phyloP scores from a whole-genome alignment of 2,113 vertebrate species.

The cattle (Bos taurus) region DNA sequence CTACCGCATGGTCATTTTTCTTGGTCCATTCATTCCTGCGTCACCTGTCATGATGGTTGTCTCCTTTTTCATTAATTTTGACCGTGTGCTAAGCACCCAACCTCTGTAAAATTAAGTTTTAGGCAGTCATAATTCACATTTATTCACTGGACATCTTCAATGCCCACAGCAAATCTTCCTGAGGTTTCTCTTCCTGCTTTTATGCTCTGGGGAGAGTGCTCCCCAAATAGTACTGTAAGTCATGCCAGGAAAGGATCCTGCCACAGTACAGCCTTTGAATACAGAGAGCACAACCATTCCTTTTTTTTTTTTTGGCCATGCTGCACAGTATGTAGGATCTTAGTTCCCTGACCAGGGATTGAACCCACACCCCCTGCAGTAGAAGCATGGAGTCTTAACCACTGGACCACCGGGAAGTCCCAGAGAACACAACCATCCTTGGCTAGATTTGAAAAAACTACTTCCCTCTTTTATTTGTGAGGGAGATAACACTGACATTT shows the following conservation, averaged over 20 bases:
- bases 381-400: not conserved
- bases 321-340: not conserved
- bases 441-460: not conserved
- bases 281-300: not conserved
- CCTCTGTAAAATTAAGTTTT: not conserved
- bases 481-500: not conserved
- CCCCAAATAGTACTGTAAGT: not conserved
- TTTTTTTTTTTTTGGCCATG: not conserved
- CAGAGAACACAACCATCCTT: not conserved
- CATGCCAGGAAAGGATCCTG: not conserved
- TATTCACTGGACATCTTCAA: not conserved
- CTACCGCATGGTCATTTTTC: not conserved
- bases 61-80: conserved; percentile 10
- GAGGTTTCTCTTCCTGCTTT: not conserved
- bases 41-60: not conserved
- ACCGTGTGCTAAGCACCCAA: not conserved
- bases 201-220: not conserved
- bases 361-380: not conserved
- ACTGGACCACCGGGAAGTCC: not conserved
- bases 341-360: not conserved
- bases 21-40: not conserved
- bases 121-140: conserved; percentile 18
- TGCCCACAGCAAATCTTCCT: not conserved
- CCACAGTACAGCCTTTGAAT: not conserved
- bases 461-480: not conserved